Percentiles rank a stretch among this genome's conserved stretches.
Conservation (phyloP, 2,888 invertebrate species). For the Oscheius sp. region DNA sequence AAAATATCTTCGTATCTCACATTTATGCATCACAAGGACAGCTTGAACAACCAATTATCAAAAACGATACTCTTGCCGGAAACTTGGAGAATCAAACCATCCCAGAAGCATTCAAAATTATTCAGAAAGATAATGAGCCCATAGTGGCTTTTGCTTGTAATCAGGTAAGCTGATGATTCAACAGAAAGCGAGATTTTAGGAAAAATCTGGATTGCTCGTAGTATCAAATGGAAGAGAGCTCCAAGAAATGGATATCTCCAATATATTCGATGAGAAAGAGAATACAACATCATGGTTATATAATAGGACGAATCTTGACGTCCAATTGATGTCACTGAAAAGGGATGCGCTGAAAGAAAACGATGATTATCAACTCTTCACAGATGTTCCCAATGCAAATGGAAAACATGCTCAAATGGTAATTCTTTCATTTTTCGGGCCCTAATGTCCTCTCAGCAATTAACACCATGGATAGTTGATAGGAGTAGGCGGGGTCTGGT, state of each 20-base stretch:
- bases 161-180: conserved; percentile 35
- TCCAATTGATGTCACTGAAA: conserved; percentile 71
- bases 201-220: conserved; percentile 82
- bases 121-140: conserved; percentile 98
- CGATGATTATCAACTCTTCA: conserved; percentile 69
- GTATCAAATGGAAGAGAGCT: conserved; percentile 94
- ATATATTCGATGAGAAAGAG: conserved; percentile 84
- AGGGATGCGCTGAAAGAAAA: conserved; percentile 61
- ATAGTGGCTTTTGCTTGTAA: conserved; percentile 88
- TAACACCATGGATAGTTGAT: conserved; percentile 89
- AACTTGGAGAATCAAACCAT: conserved; percentile 31
- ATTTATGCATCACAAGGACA: conserved; percentile 77
- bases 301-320: conserved; percentile 95
- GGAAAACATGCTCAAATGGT: conserved; percentile 49
- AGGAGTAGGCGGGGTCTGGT: conserved; percentile 93
- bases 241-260: conserved; percentile 95
- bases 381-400: conserved; percentile 25
- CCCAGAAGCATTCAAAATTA: conserved; percentile 86
- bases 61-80: conserved; percentile 31
- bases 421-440: not conserved
- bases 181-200: conserved; percentile 32
- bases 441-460: conserved; percentile 32
- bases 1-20: conserved; percentile 92
- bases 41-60: conserved; percentile 26
- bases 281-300: conserved; percentile 82